Percentiles rank a stretch among this genome's conserved stretches.
Evolutionary conservation across 2,888 invertebrate species (phyloP).

Genomic region (Dolichomitus sp.): DNA sequence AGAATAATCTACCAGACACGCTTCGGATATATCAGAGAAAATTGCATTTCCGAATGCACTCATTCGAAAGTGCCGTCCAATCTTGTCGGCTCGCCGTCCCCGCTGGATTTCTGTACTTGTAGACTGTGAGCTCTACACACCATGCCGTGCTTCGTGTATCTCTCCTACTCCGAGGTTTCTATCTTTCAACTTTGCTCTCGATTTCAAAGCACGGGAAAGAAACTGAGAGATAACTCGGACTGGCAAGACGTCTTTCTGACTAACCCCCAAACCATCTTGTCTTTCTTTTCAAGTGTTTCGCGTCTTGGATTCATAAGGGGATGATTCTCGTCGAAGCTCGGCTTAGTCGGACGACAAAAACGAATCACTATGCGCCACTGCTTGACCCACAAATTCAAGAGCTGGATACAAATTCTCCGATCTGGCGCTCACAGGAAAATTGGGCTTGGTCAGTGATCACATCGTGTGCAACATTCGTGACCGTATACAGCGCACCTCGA

Average conservation of each 20-base stretch:
- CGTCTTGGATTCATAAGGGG: constrained; percentile 22
- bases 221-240: constrained; percentile 10
- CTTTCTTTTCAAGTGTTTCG: constrained; percentile 20
- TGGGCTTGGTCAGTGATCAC: constrained; percentile 41
- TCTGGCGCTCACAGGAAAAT: constrained; percentile 26
- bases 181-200: constrained; percentile 12
- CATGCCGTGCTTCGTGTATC: constrained; percentile 5
- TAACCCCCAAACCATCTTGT: constrained; percentile 3
- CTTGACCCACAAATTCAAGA: constrained; percentile 24
- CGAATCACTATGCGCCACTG: constrained; percentile 6
- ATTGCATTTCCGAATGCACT: constrained; percentile 68
- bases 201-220: constrained; percentile 3
- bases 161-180: constrained; percentile 10
- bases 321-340: constrained; percentile 2
- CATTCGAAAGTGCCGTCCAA: constrained; percentile 66
- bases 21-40: constrained; percentile 63
- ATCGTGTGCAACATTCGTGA: constrained; percentile 31
- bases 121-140: constrained; percentile 23
- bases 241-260: constrained; percentile 16
- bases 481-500: constrained; percentile 26
- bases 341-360: constrained; percentile 37
- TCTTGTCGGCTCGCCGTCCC: constrained; percentile 51
- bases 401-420: constrained; percentile 53
- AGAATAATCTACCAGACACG: constrained; percentile 43
- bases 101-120: constrained; percentile 9